Base-by-base conservation (phyloP, 2,797 vertebrate genomes). In the Macroramphosus scolopax region DNA sequence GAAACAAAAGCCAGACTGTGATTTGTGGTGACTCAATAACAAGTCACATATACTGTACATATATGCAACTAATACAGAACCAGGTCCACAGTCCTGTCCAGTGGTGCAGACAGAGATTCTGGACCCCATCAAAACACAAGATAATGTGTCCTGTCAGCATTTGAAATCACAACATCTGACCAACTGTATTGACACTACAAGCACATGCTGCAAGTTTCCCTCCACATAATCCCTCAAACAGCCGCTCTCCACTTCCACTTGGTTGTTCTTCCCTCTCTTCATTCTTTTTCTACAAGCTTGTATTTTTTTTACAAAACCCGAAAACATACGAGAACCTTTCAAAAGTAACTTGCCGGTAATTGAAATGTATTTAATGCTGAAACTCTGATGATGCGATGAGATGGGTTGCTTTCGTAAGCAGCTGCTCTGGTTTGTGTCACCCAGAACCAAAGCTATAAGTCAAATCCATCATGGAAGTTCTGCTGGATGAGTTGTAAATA, bases 291-390 rank as follows among this genome's bases (percentile, higher is more conserved):
- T 13, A 22, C 6, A 7, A 3, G 5, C 16, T 40, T 8, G 16
- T 29, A 30, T 20, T 3, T 22, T 15, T 10, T 1, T 17, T n/a
- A n/a, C n/a, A n/a, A n/a, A n/a, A n/a, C n/a, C n/a, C n/a, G n/a
- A n/a, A n/a, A n/a, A n/a, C n/a, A n/a, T n/a, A n/a, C n/a, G n/a
- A n/a, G n/a, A n/a, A n/a, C n/a, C n/a, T n/a, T n/a, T n/a, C n/a
- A n/a, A n/a, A n/a, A n/a, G n/a, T 38, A 47, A 43, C 15, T 11
- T 54, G 45, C 12, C 36, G 56, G 48, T 78, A 53, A 77, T 53
- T 66, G 1, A 68, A 67, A 66, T 65, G 48, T 58, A 54, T 32
- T 55, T 58, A n/a, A n/a, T 47, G 33, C 73, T 37, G 35, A 35
- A 35, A 32, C 47, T 55, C 34, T 5, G 5, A 25, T 37, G 38